Base-by-base conservation (phyloP, 2,797 vertebrate species). In the Gorsachius magnificus region DNA sequence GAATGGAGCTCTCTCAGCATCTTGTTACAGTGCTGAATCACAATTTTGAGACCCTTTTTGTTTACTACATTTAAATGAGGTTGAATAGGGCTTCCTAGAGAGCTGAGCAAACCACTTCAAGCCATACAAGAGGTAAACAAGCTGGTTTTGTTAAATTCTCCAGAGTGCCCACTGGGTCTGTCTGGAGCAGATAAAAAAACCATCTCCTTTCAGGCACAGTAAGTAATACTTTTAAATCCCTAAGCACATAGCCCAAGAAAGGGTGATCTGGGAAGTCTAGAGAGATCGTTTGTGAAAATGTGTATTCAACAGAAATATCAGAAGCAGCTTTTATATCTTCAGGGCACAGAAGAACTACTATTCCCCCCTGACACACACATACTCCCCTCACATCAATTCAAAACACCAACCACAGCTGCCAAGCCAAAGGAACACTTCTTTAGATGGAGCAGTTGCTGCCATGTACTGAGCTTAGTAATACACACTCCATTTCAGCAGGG, bases 21-120 rank as follows among this genome's bases (percentile, higher is more conserved):
- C 90, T 95, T 94, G 92, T 91, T 95, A 84, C 87, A 83, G 93
- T 22, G 57, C 36, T 96, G 92, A 96, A 95, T 95, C 92, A 85
- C 93, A 97, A 71, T 91, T 90, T 86, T 85, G 83, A 97, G 91
- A 95, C 86, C 81, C 90, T 96, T 96, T 96, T 95, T 95, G 96
- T 96, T 95, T 96, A 88, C 87, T 74, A 93, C 87, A 95, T 94
- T 96, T 95, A 97, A 96, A 96, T 95, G 86, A 93, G 60, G 80
- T 75, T 96, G 94, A 95, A 96, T 83, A 96, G 95, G 65, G 81
- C 84, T 96, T 97, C 95, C 94, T 94, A 95, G 93, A 95, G 89
- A 91, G 91, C 91, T 65, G 57, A 93, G 94, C 78, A 88, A 94
- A 95, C 92, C 83, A 95, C 94, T 96, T 93, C 74, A 96, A 95